These are phyloP conservation scores for Schizopygopsis malacanthus DNA, from an alignment of 2,797 vertebrate genomes.

Conservation along the genomic window DNA sequence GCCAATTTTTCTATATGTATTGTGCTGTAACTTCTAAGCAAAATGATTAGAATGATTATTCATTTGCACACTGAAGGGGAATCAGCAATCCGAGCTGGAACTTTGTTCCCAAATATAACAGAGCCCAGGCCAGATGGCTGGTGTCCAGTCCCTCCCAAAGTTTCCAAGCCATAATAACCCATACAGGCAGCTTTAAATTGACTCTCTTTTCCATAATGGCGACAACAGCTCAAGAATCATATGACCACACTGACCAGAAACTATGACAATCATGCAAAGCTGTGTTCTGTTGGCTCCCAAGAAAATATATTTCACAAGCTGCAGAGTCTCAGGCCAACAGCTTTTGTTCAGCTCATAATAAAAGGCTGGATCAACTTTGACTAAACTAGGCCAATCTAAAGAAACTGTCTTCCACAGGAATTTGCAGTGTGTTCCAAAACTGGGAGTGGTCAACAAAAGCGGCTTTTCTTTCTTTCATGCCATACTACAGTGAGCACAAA, in stretches of 20 bases:
- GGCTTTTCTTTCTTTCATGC: conserved; percentile 15
- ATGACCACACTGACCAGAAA: neutral
- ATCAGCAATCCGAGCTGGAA: neutral
- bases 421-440: conserved; percentile 33
- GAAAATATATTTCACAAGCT: neutral
- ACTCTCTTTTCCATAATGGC: neutral
- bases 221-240: neutral
- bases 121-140: neutral
- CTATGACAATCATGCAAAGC: neutral
- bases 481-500: neutral
- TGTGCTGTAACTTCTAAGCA: neutral
- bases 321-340: conserved; percentile 12
- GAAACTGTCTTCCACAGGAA: conserved; percentile 30
- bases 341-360: conserved; percentile 37
- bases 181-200: neutral
- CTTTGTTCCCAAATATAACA: conserved; percentile 9
- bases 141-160: neutral
- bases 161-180: conserved; percentile 6
- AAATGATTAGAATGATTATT: neutral
- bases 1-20: neutral
- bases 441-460: conserved; percentile 27
- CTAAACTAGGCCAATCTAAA: conserved; percentile 6
- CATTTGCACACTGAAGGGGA: neutral
- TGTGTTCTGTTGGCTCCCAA: neutral
- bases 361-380: conserved; percentile 20